Evolutionary conservation across 2,888 invertebrate species (phyloP).

Genomic region (Perizoma affinitatum): DNA sequence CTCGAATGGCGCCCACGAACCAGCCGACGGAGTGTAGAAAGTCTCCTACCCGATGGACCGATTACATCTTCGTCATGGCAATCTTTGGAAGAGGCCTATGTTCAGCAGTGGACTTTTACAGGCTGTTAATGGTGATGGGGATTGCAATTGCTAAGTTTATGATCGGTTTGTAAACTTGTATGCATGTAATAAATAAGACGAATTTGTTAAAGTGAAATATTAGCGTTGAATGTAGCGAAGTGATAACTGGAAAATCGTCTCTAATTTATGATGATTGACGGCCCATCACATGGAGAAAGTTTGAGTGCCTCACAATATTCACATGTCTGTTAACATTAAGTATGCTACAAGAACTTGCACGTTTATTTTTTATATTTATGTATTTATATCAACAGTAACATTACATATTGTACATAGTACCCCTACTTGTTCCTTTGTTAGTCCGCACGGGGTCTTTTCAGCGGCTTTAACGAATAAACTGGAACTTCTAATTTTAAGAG

Average conservation of each 20-base stretch:
- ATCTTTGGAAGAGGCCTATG: too few species aligned
- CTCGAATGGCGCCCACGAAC: too few species aligned
- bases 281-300: conserved; percentile 77
- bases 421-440: too few species aligned
- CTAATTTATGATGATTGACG: conserved; percentile 76
- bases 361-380: conserved; percentile 57
- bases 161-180: conserved; percentile 11
- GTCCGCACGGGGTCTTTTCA: too few species aligned
- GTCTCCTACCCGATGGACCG: too few species aligned
- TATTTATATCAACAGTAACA: conserved; percentile 43
- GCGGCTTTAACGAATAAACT: too few species aligned
- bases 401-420: conserved; percentile 39
- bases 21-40: too few species aligned
- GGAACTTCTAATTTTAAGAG: too few species aligned
- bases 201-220: conserved; percentile 26
- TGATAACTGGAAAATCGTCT: conserved; percentile 74
- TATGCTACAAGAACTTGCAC: conserved; percentile 52
- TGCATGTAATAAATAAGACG: conserved; percentile 9
- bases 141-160: conserved; percentile 12
- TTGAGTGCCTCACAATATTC: conserved; percentile 68
- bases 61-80: too few species aligned
- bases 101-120: too few species aligned
- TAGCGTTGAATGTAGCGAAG: conserved; percentile 50
- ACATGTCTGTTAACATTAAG: conserved; percentile 69
- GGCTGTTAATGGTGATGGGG: not conserved